phyloP scores from a whole-genome alignment of 2,888 invertebrate genomes.

The Spatulosminthurus flaviceps region DNA sequence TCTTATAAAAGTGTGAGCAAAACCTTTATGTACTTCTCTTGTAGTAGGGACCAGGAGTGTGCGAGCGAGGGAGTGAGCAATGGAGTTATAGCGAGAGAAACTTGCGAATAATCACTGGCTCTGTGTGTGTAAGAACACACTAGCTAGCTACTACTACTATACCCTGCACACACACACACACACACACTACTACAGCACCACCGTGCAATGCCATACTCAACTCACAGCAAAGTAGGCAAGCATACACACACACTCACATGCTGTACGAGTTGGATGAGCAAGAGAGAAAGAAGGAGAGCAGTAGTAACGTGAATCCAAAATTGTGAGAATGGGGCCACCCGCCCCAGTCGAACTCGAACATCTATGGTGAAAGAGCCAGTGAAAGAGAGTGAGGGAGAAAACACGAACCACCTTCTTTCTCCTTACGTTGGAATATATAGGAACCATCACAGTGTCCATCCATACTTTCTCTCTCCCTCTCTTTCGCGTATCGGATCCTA shows the following conservation, averaged over 20 bases:
- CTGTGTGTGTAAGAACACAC: background rate
- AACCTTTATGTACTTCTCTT: background rate
- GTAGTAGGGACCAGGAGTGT: background rate
- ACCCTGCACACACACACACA: background rate
- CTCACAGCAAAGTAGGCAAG: background rate
- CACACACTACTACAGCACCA: background rate
- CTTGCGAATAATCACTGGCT: slow-evolving; percentile 14
- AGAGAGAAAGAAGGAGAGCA: slow-evolving; percentile 23
- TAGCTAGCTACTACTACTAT: background rate
- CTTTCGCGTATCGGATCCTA: background rate
- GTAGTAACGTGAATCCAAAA: slow-evolving; percentile 36
- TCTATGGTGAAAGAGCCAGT: slow-evolving; percentile 2
- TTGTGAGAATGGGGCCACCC: slow-evolving; percentile 39
- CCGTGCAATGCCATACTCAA: background rate
- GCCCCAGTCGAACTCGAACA: slow-evolving; percentile 23
- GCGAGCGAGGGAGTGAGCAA: background rate
- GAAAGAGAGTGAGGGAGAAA: slow-evolving; percentile 11
- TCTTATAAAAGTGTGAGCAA: background rate
- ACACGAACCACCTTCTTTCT: slow-evolving; percentile 36
- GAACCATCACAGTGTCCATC: background rate
- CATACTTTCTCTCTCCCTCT: slow-evolving; percentile 16
- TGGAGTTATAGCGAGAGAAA: background rate
- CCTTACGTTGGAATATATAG: background rate
- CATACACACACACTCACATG: background rate
- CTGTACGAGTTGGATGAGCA: background rate